Evolutionary conservation across 2,113 vertebrate species (phyloP), one percentile per base, ranked within the genome.

Genomic region (Anguilla japonica): DNA sequence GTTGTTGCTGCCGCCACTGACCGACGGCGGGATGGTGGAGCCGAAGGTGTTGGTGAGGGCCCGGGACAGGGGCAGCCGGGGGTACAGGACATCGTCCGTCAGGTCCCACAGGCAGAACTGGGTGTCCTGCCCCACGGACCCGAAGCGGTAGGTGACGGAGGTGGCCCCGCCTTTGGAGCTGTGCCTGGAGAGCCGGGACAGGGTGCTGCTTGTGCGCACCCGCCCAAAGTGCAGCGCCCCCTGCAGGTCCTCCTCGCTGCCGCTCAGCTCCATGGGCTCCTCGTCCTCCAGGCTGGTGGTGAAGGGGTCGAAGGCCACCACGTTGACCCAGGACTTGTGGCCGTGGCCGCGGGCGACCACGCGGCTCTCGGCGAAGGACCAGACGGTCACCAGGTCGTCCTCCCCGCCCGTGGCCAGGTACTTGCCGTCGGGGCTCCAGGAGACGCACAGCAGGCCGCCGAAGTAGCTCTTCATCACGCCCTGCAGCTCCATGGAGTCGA

Each of bases 391-490:
- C 88, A 99, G 89, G 89, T 98, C 98, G 0, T 98, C 98, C 86
- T 98, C 97, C 0, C 98, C 98, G 0, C 98, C 98, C 0, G 97
- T 98, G 79, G 97, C 98, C 0, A 99, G 94, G 2, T 98, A 98
- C 2, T 97, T 97, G 0, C 98, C 97, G 0, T 99, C 97, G 0
- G 98, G 98, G 91, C 97, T 98, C 98, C 98, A 98, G 0, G 97
- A 98, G 22, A 98, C 97, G 0, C 98, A 99, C 0, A 99, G 95
- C 2, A 99, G 88, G 0, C 98, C 98, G 11, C 98, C 98, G 0
- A 98, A 99, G 81, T 99, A 99, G 86, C 98, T 99, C 94, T 96
- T 96, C 97, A 99, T 98, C 87, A 97, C 96, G 0, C 98, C 98
- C 15, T 96, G 96, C 2, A 99, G 95, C 88, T 98, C 95, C 97